Evolutionary conservation across 2,888 invertebrate genomes (phyloP), one percentile per base, ranked within the genome.

Genomic region (Eristalis arbustorum): DNA sequence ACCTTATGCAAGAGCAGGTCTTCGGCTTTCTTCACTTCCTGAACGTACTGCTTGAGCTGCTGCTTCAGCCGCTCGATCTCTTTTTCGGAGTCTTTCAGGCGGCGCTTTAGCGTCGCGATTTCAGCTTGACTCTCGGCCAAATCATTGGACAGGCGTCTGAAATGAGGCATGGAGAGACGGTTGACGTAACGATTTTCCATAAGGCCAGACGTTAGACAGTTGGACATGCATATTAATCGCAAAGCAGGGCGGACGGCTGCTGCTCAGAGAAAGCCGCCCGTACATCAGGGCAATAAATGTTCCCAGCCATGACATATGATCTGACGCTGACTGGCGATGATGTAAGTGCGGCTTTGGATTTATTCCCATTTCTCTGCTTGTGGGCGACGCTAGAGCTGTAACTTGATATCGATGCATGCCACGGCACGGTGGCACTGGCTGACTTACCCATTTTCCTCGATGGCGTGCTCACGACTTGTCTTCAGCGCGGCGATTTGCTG

Each of bases 41-140:
- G 95, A 5, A 97, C 96, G 93, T 97, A 97, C 90, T 96, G 96
- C 90, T 96, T 96, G 83, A 97, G 92, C 90, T 97, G 96, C 85
- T 95, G 94, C 91, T 96, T 96, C 87, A 97, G 93, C 89, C 95
- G 94, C 76, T 95, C 95, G 25, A 96, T 95, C 93, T 97, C 96
- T 90, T 95, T 94, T 88, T 94, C 94, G 22, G 95, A 94, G 76
- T 95, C 94, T 72, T 96, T 96, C 89, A 96, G 93, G 91, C 96
- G 96, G 88, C 94, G 95, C 88, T 95, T 95, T 18, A 95, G 93
- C 31, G 94, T 93, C 89, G 95, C 94, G 76, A 95, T 92, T 90
- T 95, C 95, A 84, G 94, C 93, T 64, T 95, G 95, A 89, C 94
- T 94, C 40, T 95, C 94, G 37, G 95, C 94, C 89, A 97, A 91